Percentiles rank a stretch among this genome's conserved stretches.
phyloP scores from a whole-genome alignment of 2,797 vertebrate species.

The Orestias chungarensis region DNA sequence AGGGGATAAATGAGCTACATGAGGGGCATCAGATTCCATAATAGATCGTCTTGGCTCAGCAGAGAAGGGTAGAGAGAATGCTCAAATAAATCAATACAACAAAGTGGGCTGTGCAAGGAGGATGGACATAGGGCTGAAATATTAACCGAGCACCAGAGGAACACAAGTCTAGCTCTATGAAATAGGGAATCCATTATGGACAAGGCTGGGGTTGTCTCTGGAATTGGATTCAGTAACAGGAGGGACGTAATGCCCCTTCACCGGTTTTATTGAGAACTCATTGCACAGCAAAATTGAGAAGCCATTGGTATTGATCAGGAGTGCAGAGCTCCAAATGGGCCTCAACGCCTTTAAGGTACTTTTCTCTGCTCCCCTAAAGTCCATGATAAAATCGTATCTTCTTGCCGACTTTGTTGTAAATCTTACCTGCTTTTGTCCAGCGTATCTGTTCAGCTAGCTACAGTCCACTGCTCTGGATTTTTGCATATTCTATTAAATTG shows the following conservation, averaged over 20 bases:
- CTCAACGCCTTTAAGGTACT: conserved; percentile 24
- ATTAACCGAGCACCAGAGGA: conserved; percentile 78
- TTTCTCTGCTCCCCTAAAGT: conserved; percentile 19
- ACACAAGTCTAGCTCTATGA: conserved; percentile 74
- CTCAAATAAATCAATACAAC: conserved; percentile 81
- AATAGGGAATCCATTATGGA: conserved; percentile 77
- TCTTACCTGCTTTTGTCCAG: not conserved
- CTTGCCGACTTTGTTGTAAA: not conserved
- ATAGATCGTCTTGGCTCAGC: conserved; percentile 72
- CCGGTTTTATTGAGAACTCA: conserved; percentile 75
- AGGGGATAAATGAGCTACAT: conserved; percentile 62
- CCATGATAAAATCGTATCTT: conserved; percentile 11
- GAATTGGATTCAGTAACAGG: conserved; percentile 73
- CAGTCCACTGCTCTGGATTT: not conserved
- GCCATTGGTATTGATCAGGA: conserved; percentile 76
- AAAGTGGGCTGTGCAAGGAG: conserved; percentile 65
- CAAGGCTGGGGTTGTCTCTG: conserved; percentile 63
- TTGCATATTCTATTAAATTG: not conserved
- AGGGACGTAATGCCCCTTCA: conserved; percentile 49
- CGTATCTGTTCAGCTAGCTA: not conserved
- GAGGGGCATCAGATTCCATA: conserved; percentile 75
- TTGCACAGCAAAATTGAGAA: conserved; percentile 75
- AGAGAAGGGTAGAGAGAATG: conserved; percentile 58
- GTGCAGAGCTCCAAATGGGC: conserved; percentile 16
- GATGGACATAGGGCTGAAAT: conserved; percentile 74